phyloP scores from a whole-genome alignment of 2,888 invertebrate genomes.

The Lutraria lutraria region DNA sequence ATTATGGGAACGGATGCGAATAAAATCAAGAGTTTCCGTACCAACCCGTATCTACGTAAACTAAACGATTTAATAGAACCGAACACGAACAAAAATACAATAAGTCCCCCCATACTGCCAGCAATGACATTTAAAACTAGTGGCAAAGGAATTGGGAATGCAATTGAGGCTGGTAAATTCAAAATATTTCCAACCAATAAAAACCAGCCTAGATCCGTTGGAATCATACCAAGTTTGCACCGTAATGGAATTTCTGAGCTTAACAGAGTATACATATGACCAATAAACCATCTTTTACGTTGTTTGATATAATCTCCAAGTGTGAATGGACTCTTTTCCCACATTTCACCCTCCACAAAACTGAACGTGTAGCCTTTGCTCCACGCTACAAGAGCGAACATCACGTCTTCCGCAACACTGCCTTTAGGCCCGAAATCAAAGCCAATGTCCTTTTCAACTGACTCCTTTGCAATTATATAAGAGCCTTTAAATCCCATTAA shows the following conservation, averaged over 20 bases:
- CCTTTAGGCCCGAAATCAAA: slow-evolving; percentile 75
- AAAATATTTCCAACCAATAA: slow-evolving; percentile 65
- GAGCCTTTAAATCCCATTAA: slow-evolving; percentile 73
- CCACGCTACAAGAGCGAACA: slow-evolving; percentile 71
- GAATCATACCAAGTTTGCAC: slow-evolving; percentile 70
- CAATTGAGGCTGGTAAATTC: slow-evolving; percentile 65
- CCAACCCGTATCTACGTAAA: slow-evolving; percentile 61
- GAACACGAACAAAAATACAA: slow-evolving; percentile 70
- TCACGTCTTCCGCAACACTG: slow-evolving; percentile 71
- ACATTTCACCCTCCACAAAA: slow-evolving; percentile 73
- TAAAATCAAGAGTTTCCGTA: slow-evolving; percentile 60
- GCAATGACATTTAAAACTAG: slow-evolving; percentile 61
- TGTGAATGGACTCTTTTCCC: slow-evolving; percentile 71
- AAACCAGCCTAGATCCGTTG: slow-evolving; percentile 70
- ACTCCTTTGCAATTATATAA: slow-evolving; percentile 67
- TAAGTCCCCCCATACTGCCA: slow-evolving; percentile 69
- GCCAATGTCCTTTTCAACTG: slow-evolving; percentile 66
- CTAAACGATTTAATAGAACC: slow-evolving; percentile 73
- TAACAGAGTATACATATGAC: slow-evolving; percentile 65
- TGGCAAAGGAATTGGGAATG: slow-evolving; percentile 70
- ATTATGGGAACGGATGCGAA: slow-evolving; percentile 62
- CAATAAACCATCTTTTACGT: slow-evolving; percentile 71
- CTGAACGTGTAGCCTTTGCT: slow-evolving; percentile 66
- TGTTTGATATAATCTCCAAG: slow-evolving; percentile 69
- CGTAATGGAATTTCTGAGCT: slow-evolving; percentile 65